Conservation (phyloP, 1,140 invertebrate genomes). For the Meloidogyne hapla region DNA sequence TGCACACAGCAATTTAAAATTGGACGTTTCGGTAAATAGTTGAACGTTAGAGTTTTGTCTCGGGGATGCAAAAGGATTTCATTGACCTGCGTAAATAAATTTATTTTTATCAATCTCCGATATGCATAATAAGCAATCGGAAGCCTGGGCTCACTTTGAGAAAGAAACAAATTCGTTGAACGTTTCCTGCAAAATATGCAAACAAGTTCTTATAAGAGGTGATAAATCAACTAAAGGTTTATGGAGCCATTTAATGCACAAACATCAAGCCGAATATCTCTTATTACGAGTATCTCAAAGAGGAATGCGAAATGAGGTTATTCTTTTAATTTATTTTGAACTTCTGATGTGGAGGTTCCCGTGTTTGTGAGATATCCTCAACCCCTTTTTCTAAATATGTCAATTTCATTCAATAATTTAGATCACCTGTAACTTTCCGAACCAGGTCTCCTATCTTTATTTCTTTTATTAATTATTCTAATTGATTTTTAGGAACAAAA, state of each 20-base stretch:
- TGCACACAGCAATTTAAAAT: too few species aligned
- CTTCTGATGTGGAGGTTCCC: too few species aligned
- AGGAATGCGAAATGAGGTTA: background rate
- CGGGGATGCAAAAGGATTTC: too few species aligned
- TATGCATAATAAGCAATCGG: too few species aligned
- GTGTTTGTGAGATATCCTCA: too few species aligned
- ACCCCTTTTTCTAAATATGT: too few species aligned
- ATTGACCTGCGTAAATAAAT: too few species aligned
- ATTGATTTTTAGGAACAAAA: background rate
- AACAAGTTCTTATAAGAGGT: background rate
- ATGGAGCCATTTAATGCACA: too few species aligned
- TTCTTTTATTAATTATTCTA: background rate
- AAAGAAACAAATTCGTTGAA: background rate
- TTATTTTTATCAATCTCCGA: too few species aligned
- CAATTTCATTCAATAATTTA: background rate
- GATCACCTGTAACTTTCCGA: background rate
- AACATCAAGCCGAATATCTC: background rate
- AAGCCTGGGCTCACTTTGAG: background rate
- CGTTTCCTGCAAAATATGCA: background rate
- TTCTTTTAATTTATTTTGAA: background rate
- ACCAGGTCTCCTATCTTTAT: background rate
- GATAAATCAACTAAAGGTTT: background rate
- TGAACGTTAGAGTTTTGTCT: too few species aligned
- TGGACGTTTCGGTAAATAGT: too few species aligned
- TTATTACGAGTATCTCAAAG: background rate